phyloP scores from a whole-genome alignment of 1,140 invertebrate genomes.

The Leptonema lineaticorne region DNA sequence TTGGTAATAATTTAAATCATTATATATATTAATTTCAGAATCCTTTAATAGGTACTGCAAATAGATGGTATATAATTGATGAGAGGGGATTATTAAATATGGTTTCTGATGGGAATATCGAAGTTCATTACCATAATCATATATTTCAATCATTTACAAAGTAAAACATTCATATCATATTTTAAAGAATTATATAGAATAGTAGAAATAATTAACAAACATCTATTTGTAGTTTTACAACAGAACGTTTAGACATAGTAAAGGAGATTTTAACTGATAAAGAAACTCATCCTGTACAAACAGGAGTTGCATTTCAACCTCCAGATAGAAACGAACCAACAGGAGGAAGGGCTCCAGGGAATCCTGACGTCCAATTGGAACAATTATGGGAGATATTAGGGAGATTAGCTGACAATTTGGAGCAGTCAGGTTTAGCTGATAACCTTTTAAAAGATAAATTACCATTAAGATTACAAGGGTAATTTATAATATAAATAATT shows the following conservation, averaged over 20 bases:
- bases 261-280: background rate
- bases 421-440: conserved; percentile 29
- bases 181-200: background rate
- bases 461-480: conserved; percentile 36
- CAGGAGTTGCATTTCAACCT: conserved; percentile 28
- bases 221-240: background rate
- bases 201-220: background rate
- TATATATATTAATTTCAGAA: conserved; percentile 29
- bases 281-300: background rate
- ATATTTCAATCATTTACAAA: conserved; percentile 37
- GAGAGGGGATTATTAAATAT: conserved; percentile 29
- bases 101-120: conserved; percentile 28
- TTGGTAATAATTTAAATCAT: background rate
- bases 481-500: background rate
- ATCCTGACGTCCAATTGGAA: background rate
- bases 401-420: conserved; percentile 28
- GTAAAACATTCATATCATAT: conserved; percentile 16
- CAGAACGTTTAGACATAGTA: conserved; percentile 1
- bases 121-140: conserved; percentile 39
- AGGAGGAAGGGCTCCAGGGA: conserved; percentile 18
- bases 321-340: conserved; percentile 22
- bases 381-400: conserved; percentile 18
- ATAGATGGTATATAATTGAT: conserved; percentile 37
- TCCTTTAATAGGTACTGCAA: conserved; percentile 33
- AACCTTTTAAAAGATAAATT: conserved; percentile 36